A percentile compares a stretch with the other conserved stretches of the same genome.
phyloP scores from a whole-genome alignment of 2,888 invertebrate genomes.

The Eupithecia inturbata region DNA sequence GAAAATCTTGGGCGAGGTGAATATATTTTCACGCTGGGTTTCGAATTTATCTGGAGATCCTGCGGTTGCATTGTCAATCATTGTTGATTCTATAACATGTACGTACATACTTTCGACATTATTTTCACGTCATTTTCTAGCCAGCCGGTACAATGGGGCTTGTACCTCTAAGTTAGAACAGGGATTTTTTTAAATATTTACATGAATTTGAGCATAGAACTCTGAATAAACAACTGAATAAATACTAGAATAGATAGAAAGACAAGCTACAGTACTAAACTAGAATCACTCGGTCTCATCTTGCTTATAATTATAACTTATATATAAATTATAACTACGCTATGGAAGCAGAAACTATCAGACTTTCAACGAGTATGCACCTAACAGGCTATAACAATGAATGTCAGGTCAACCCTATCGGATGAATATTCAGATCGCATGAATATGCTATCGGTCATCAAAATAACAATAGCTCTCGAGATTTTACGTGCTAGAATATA shows the following conservation, averaged over 20 bases:
- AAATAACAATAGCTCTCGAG: constrained; percentile 48
- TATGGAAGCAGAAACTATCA: background rate
- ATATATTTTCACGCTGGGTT: constrained; percentile 8
- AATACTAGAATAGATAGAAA: too few species aligned
- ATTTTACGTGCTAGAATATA: constrained; percentile 66
- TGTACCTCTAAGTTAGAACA: too few species aligned
- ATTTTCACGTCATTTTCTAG: background rate
- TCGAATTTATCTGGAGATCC: constrained; percentile 6
- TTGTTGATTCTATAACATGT: background rate
- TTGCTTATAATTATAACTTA: background rate
- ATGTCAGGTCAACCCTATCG: constrained; percentile 72
- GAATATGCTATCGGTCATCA: constrained; percentile 71
- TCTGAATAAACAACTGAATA: too few species aligned
- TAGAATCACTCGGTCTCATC: background rate
- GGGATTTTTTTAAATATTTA: too few species aligned
- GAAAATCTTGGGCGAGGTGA: constrained; percentile 1
- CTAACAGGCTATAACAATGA: constrained; percentile 63
- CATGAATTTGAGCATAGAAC: too few species aligned
- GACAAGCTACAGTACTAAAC: too few species aligned
- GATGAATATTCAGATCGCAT: constrained; percentile 79
- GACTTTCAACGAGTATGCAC: background rate
- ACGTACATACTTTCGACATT: background rate
- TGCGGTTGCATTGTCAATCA: constrained; percentile 5
- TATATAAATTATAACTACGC: too few species aligned
- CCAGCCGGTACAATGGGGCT: too few species aligned